Evolutionary conservation across 2,888 invertebrate genomes (phyloP), one percentile per base, ranked within the genome.

Genomic region (Hirtodrosophila cameraria): DNA sequence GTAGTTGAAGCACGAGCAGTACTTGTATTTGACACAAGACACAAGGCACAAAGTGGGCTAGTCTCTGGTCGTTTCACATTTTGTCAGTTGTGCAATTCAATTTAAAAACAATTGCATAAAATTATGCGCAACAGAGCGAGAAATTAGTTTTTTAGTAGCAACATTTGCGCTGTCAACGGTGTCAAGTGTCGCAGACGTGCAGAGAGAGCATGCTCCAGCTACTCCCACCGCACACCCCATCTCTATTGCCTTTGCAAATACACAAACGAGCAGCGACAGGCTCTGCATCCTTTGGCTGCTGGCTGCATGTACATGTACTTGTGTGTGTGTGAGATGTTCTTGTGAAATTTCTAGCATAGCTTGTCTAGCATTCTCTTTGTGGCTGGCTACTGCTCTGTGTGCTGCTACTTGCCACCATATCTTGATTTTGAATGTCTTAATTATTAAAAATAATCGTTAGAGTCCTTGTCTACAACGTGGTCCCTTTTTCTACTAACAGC

Each of bases 61-160:
- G n/a, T n/a, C 25, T 42, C 23, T 25, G 36, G 30, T 11, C 12
- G 11, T 30, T 42, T 16, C 28, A 33, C 9, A 48, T 12, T 30
- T 60, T 27, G 5, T 11, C 33, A 42, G 20, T 23, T 18, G 12
- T 20, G 42, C 49, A 70, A 64, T 74, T 71, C 60, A 71, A 75
- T 78, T 60, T 59, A 57, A 64, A 72, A 75, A 80, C 83, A 80
- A 80, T 85, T 83, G 86, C 84, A 80, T 80, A 66, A 75, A 76
- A 81, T 83, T 76, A 83, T 83, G 84, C 57, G 60, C 80, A 83
- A 50, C 74, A 73, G 68, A 63, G 76, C 76, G 86, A 53, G 68
- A 81, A 81, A 86, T 81, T 79, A 83, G 84, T 83, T 81, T 86
- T 75, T 75, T 76, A 86, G 68, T 71, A 52, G 68, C 63, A 61